phyloP scores from a whole-genome alignment of 1,140 invertebrate species.

The Drepana arcuata region DNA sequence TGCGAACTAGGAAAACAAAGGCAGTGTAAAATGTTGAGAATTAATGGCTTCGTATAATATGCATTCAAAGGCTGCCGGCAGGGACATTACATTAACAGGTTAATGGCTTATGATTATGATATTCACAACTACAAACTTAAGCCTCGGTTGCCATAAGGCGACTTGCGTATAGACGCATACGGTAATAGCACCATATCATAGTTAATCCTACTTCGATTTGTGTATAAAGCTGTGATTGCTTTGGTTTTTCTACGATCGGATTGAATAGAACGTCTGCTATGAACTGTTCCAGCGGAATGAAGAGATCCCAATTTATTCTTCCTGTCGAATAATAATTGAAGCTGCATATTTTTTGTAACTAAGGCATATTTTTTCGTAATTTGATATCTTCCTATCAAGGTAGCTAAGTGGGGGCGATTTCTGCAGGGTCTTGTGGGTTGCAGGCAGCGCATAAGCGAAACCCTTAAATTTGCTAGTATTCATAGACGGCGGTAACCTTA shows the following conservation, averaged over 20 bases:
- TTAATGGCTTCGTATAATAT: slow-evolving; percentile 51
- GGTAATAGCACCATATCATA: neutral
- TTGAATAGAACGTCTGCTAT: neutral
- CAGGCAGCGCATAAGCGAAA: too few species aligned
- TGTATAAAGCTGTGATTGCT: neutral
- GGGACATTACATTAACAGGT: slow-evolving; percentile 53
- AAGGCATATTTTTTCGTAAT: too few species aligned
- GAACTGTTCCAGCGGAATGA: neutral
- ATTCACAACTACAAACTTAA: slow-evolving; percentile 61
- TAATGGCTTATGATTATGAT: slow-evolving; percentile 69
- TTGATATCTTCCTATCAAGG: too few species aligned
- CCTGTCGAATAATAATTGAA: too few species aligned
- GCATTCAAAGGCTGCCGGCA: slow-evolving; percentile 49
- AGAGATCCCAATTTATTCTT: too few species aligned
- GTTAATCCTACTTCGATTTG: neutral
- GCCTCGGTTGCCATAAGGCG: slow-evolving; percentile 20
- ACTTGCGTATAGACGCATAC: neutral
- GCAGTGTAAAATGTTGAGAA: slow-evolving; percentile 38
- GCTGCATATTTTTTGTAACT: too few species aligned
- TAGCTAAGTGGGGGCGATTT: too few species aligned
- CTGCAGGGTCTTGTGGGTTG: too few species aligned
- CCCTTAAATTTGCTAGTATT: too few species aligned
- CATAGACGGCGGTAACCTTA: too few species aligned
- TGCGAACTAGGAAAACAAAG: slow-evolving; percentile 19
- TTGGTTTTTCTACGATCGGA: neutral